Evolutionary conservation across 2,797 vertebrate species (phyloP).

Genomic region (Platalea minor): DNA sequence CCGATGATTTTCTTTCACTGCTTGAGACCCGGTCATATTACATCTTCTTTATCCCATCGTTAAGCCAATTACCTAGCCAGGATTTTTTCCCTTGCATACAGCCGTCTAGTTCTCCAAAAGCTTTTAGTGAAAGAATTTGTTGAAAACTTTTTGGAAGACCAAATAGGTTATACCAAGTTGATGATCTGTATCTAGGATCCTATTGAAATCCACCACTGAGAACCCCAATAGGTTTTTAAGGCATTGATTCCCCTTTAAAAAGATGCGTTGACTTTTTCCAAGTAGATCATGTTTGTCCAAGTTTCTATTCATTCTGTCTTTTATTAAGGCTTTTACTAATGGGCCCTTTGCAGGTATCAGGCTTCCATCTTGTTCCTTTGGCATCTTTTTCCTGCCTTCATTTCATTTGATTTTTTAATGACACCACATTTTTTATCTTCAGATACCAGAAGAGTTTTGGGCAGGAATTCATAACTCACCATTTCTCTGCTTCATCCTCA

Average conservation of each 20-base stretch:
- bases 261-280: neutral
- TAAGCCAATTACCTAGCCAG: neutral
- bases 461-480: neutral
- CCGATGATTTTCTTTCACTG: neutral
- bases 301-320: neutral
- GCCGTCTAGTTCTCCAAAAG: neutral
- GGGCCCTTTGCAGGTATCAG: neutral
- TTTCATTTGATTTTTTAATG: neutral
- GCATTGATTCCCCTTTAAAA: neutral
- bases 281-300: neutral
- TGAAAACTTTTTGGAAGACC: neutral
- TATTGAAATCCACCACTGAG: neutral
- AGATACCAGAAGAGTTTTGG: neutral
- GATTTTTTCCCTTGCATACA: neutral
- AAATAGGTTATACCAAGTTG: neutral
- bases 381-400: neutral
- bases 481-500: neutral
- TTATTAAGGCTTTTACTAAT: neutral
- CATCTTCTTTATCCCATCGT: neutral
- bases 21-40: neutral
- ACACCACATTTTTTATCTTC: neutral
- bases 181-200: neutral
- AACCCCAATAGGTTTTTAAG: neutral
- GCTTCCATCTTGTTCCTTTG: neutral
- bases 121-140: neutral